A percentile compares a stretch with the other conserved stretches of the same genome.
Conservation (phyloP, 1,140 invertebrate genomes). For the Drosophila kanapiae region DNA sequence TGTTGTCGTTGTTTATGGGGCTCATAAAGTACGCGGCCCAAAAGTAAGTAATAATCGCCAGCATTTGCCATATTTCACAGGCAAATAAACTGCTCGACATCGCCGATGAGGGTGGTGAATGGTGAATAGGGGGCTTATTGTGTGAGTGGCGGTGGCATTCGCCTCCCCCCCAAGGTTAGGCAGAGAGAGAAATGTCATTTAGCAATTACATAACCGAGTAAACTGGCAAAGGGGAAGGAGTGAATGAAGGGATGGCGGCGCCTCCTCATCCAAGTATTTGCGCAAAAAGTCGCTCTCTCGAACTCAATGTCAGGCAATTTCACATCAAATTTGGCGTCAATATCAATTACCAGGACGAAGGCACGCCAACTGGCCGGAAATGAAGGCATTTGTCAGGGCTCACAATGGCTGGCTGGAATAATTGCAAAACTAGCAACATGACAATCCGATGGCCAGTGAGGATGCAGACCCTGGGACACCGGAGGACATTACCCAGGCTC, state of each 20-base stretch:
- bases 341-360: constrained; percentile 69
- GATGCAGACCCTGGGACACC: background rate
- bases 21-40: constrained; percentile 55
- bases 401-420: constrained; percentile 37
- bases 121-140: background rate
- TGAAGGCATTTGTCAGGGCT: constrained; percentile 68
- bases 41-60: constrained; percentile 78
- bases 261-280: constrained; percentile 36
- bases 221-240: constrained; percentile 33
- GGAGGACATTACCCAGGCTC: constrained; percentile 9
- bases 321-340: constrained; percentile 77
- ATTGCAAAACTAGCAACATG: constrained; percentile 80
- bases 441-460: constrained; percentile 23
- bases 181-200: constrained; percentile 64
- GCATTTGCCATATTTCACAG: constrained; percentile 78
- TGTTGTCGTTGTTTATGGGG: constrained; percentile 56
- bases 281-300: constrained; percentile 42
- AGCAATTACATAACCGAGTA: constrained; percentile 70
- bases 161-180: constrained; percentile 54
- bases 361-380: constrained; percentile 67
- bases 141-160: background rate
- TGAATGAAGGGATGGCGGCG: background rate
- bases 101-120: constrained; percentile 6
- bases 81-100: constrained; percentile 63
- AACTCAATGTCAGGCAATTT: constrained; percentile 66